Conservation (phyloP, 2,888 invertebrate genomes). For the Ophioninae sp. region DNA sequence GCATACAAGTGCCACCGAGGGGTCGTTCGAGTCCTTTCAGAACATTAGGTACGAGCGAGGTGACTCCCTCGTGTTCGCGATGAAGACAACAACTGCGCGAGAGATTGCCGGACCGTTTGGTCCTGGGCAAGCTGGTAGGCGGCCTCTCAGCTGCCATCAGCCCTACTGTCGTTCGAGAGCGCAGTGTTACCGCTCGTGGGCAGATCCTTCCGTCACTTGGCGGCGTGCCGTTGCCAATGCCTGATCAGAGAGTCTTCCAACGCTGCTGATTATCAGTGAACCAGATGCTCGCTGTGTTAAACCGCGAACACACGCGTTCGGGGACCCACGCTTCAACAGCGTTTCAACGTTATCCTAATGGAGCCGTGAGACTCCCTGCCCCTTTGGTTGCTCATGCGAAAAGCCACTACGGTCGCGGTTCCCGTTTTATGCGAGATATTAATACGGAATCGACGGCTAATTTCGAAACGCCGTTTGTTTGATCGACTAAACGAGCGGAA, state of each 20-base stretch:
- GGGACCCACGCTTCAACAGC: slow-evolving; percentile 30
- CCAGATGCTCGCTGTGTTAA: slow-evolving; percentile 53
- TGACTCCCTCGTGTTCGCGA: slow-evolving; percentile 64
- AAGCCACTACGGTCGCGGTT: slow-evolving; percentile 2
- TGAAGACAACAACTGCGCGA: slow-evolving; percentile 11
- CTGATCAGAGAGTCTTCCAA: background rate
- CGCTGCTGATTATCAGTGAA: slow-evolving; percentile 59
- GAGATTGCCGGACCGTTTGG: slow-evolving; percentile 42
- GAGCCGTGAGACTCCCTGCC: slow-evolving; percentile 12
- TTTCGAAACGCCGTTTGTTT: slow-evolving; percentile 18
- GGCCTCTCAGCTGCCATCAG: slow-evolving; percentile 3
- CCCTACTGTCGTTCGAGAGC: slow-evolving; percentile 8
- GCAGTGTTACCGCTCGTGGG: slow-evolving; percentile 21
- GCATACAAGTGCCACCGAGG: slow-evolving; percentile 48
- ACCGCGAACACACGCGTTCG: slow-evolving; percentile 45
- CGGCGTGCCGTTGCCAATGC: slow-evolving; percentile 13
- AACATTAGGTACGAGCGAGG: slow-evolving; percentile 68
- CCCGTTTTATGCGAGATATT: slow-evolving; percentile 22
- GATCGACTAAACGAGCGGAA: background rate
- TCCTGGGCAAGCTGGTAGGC: slow-evolving; percentile 36
- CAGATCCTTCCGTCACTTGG: slow-evolving; percentile 43
- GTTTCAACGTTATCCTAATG: slow-evolving; percentile 46
- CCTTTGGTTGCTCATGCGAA: slow-evolving; percentile 35
- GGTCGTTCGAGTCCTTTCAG: slow-evolving; percentile 64
- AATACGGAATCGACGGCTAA: slow-evolving; percentile 34